Base-by-base conservation (phyloP, 2,888 invertebrate genomes). In the Erynnis tages region DNA sequence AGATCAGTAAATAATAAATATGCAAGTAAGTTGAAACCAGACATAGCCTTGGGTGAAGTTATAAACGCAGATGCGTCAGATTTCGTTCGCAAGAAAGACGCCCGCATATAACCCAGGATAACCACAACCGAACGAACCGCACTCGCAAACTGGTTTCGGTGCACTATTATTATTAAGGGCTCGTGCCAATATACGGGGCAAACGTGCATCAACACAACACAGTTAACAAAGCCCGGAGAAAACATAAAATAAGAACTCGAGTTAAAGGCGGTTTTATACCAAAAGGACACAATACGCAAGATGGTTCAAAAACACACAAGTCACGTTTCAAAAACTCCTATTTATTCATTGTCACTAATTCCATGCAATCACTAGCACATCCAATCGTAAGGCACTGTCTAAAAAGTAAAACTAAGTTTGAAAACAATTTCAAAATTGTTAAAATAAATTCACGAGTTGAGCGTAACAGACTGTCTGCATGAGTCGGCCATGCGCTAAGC, bases 121-220 rank as follows among this genome's bases (percentile, higher is more conserved):
- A 85, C 82, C 81, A 75, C 82, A 81, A 71, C 73, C 82, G 69
- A 80, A 82, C 80, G 78, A 78, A 82, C 83, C 80, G 69, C 82
- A 84, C 82, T 78, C 76, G 82, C 81, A 87, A 89, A 89, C 88
- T 74, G 87, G 88, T 88, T 89, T 81, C 61, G 71, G 82, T 85
- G 82, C 84, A 86, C 84, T 87, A 88, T 87, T 87, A 89, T 52
- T 89, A 88, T 86, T 87, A 82, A 79, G 79, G 82, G 78, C 85
- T 88, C 88, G 86, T 88, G 88, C 88, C 84, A 82, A 86, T 84
- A 76, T 69, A 80, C 79, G 67, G 74, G 68, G 69, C 73, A 81
- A 83, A 80, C 80, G 77, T 82, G 81, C 80, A 69, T 67, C 60
- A 68, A 67, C 67, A 78, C 68, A 71, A 71, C 66, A 69, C 71